Evolutionary conservation across 2,888 invertebrate species (phyloP).

Genomic region (Meteorus colon): DNA sequence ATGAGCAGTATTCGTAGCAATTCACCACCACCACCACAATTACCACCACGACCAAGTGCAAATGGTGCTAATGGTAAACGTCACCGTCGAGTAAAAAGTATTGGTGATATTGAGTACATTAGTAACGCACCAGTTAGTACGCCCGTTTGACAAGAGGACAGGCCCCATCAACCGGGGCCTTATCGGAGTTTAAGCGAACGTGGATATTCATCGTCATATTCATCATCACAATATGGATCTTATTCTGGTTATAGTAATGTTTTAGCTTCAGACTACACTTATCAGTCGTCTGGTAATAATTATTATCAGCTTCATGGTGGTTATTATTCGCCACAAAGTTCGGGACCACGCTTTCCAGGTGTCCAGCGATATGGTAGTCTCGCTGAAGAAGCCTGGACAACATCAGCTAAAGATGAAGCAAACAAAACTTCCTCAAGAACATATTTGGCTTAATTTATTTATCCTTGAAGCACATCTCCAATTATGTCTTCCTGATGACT

Average conservation of each 20-base stretch:
- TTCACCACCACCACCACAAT: slow-evolving; percentile 77
- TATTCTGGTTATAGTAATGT: slow-evolving; percentile 69
- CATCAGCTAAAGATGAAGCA: slow-evolving; percentile 60
- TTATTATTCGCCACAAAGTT: slow-evolving; percentile 70
- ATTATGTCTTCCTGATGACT: slow-evolving; percentile 16
- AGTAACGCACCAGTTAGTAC: slow-evolving; percentile 68
- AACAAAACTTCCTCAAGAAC: slow-evolving; percentile 51
- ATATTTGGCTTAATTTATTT: slow-evolving; percentile 55
- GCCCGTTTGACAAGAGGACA: slow-evolving; percentile 71
- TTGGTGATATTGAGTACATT: slow-evolving; percentile 81
- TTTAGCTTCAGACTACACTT: slow-evolving; percentile 61
- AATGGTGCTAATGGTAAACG: slow-evolving; percentile 74
- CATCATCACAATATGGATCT: slow-evolving; percentile 66
- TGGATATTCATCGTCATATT: slow-evolving; percentile 68
- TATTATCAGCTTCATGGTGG: slow-evolving; percentile 68
- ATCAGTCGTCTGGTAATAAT: slow-evolving; percentile 60
- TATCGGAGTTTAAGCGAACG: slow-evolving; percentile 71
- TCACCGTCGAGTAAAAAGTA: slow-evolving; percentile 82
- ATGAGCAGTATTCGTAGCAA: slow-evolving; percentile 75
- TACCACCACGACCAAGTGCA: slow-evolving; percentile 65
- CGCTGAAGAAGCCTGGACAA: slow-evolving; percentile 68
- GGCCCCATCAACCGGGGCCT: slow-evolving; percentile 71
- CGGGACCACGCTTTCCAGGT: slow-evolving; percentile 65
- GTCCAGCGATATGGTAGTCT: slow-evolving; percentile 70
- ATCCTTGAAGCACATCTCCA: slow-evolving; percentile 26